Conservation (phyloP, 2,888 invertebrate species). For the Chouioia cunea region DNA sequence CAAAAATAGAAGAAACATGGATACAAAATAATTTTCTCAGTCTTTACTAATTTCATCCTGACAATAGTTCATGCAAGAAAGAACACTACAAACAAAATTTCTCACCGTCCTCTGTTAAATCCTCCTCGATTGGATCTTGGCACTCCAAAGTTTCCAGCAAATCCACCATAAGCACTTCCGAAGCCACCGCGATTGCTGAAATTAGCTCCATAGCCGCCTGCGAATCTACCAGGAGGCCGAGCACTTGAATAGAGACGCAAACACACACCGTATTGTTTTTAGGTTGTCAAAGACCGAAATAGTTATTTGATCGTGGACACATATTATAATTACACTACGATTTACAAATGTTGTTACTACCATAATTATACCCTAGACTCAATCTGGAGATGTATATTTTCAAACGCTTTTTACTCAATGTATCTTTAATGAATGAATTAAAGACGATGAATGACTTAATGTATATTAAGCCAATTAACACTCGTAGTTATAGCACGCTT, state of each 20-base stretch:
- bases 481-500: too few species aligned
- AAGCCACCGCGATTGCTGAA: slow-evolving; percentile 60
- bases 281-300: slow-evolving; percentile 38
- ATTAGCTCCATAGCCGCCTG: slow-evolving; percentile 61
- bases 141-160: slow-evolving; percentile 62
- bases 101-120: slow-evolving; percentile 69
- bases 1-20: not conserved
- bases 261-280: slow-evolving; percentile 27
- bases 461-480: too few species aligned
- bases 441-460: too few species aligned
- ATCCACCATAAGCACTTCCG: slow-evolving; percentile 57
- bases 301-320: not conserved
- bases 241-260: slow-evolving; percentile 39
- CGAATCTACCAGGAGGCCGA: slow-evolving; percentile 56
- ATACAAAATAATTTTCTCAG: not conserved
- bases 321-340: not conserved
- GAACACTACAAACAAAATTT: slow-evolving; percentile 8
- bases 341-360: not conserved
- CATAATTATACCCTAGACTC: too few species aligned
- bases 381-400: too few species aligned
- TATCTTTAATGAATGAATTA: too few species aligned
- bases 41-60: not conserved
- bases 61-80: slow-evolving; percentile 3
- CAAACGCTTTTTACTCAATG: too few species aligned
- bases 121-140: slow-evolving; percentile 70